phyloP scores from a whole-genome alignment of 2,888 invertebrate genomes.

The Notodonta ziczac region DNA sequence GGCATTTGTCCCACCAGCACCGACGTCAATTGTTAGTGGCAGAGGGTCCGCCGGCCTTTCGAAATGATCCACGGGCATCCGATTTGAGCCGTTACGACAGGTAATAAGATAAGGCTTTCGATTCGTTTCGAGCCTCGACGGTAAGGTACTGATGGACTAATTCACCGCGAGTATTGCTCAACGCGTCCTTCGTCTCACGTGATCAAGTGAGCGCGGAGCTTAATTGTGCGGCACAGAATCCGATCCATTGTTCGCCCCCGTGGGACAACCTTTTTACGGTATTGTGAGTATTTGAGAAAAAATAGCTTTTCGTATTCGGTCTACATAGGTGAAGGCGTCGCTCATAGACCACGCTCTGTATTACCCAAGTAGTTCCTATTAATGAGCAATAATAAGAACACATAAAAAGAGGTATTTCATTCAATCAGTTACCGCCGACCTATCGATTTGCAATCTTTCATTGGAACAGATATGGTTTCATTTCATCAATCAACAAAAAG shows the following conservation, averaged over 20 bases:
- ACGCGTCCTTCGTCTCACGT: slow-evolving; percentile 51
- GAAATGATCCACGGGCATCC: slow-evolving; percentile 48
- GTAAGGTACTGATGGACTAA: slow-evolving; percentile 49
- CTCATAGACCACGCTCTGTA: neutral
- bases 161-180: slow-evolving; percentile 44
- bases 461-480: too few species aligned
- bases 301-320: neutral
- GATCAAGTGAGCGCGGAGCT: slow-evolving; percentile 32
- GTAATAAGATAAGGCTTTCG: slow-evolving; percentile 41
- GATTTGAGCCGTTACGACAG: slow-evolving; percentile 42
- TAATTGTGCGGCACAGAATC: slow-evolving; percentile 41
- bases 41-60: slow-evolving; percentile 49
- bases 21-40: slow-evolving; percentile 49
- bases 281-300: slow-evolving; percentile 22
- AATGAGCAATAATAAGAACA: neutral
- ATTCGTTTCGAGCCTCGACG: slow-evolving; percentile 38
- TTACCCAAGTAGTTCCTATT: neutral
- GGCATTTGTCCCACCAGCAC: slow-evolving; percentile 59
- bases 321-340: neutral
- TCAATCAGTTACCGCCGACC: too few species aligned
- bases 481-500: too few species aligned
- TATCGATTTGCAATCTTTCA: too few species aligned
- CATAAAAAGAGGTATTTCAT: too few species aligned
- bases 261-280: slow-evolving; percentile 44
- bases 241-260: slow-evolving; percentile 44